Conservation (phyloP, 2,888 invertebrate genomes). For the Epicampocera succincta region DNA sequence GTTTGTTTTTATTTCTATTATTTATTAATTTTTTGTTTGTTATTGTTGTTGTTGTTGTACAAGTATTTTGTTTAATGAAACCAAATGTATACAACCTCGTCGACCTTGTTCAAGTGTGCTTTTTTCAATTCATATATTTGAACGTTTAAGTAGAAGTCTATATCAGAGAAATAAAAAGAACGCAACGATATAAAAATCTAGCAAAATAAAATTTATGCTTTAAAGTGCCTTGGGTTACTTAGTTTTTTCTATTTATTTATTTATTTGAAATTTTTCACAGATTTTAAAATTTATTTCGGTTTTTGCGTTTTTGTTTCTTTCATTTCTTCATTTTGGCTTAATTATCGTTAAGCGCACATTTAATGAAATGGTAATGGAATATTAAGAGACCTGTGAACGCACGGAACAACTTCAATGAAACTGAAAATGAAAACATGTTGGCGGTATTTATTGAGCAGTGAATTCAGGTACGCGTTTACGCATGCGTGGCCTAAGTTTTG, state of each 20-base stretch:
- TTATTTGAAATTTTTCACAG: background rate
- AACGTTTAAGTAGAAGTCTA: conserved; percentile 61
- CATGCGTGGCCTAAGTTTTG: conserved; percentile 58
- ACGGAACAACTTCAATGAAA: background rate
- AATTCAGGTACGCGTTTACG: conserved; percentile 58
- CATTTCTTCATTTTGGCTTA: conserved; percentile 11
- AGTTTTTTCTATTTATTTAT: conserved; percentile 8
- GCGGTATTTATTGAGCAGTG: conserved; percentile 57
- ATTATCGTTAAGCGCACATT: conserved; percentile 48
- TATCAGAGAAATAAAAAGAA: conserved; percentile 40
- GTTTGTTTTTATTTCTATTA: conserved; percentile 37
- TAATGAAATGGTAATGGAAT: conserved; percentile 27
- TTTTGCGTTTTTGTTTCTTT: conserved; percentile 20
- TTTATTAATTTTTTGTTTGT: conserved; percentile 47
- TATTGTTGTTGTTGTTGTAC: background rate
- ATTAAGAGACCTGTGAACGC: background rate
- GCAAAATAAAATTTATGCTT: conserved; percentile 54
- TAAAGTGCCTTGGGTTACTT: conserved; percentile 58
- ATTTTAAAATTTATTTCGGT: conserved; percentile 16
- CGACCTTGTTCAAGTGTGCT: conserved; percentile 62
- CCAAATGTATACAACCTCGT: conserved; percentile 68
- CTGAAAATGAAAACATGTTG: conserved; percentile 26
- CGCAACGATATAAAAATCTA: conserved; percentile 53
- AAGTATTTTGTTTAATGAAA: conserved; percentile 53
- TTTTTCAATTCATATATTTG: conserved; percentile 47